Base-by-base conservation (phyloP, 2,888 invertebrate species). In the Nebria salina region DNA sequence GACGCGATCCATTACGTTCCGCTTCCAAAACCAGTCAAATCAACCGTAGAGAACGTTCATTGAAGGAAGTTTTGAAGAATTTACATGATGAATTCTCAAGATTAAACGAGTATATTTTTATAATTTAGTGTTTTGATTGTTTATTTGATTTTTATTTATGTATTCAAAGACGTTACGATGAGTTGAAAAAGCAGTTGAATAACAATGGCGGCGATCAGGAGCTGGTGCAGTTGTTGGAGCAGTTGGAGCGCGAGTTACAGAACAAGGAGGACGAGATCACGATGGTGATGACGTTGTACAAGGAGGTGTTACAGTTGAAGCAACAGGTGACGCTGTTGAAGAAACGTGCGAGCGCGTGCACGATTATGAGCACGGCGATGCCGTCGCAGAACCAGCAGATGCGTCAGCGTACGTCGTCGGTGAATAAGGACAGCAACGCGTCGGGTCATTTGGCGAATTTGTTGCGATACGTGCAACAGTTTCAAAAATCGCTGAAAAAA, bases 211-310 rank as follows among this genome's bases (percentile, higher is more conserved):
- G 77, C 6, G 83, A 84, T 8, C 83, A 83, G 25, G 85, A 84
- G 13, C 80, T 84, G 0, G 8, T 86, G n/a, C 85, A 86, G 66
- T 85, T 88, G 83, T 83, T 89, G 75, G 88, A 87, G 81, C 82
- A 83, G 9, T 84, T 89, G 83, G 89, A 89, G 82, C 84, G 84
- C 43, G 86, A 88, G 74, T 83, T 87, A 25, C 87, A 85, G 65
- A 87, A 87, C 72, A 89, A 89, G 83, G 89, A 89, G 83, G 87
- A 88, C 76, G 89, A 89, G 83, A 89, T 89, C 5, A 87, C 86
- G 11, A 88, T 89, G 87, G 89, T 89, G 25, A 88, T 89, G 88
- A 83, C 86, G 1, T 83, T 89, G 25, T 89, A 88, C 82, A 88
- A 87, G 68, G 89, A 89, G 83, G 88, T 90, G n/a, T 72, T 88